Percentiles rank a stretch among this genome's conserved stretches.
Evolutionary conservation across 2,113 vertebrate genomes (phyloP).

Genomic region (Hymenochirus boettgeri): DNA sequence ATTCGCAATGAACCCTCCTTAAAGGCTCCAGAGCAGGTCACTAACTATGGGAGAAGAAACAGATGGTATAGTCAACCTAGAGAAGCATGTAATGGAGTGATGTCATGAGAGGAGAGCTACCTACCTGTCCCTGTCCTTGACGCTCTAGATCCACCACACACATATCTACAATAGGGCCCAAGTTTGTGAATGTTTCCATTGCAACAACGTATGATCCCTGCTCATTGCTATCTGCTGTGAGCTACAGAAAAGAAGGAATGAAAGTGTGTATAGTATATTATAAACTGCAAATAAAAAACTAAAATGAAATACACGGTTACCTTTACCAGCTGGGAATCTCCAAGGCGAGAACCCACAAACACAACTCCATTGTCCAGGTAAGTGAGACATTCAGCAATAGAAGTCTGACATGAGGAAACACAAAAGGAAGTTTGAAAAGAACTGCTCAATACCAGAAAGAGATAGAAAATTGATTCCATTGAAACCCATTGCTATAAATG

Average conservation of each 20-base stretch:
- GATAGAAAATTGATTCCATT: too few species aligned
- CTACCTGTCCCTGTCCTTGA: conserved; percentile 95
- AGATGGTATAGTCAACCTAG: neutral
- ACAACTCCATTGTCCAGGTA: conserved; percentile 96
- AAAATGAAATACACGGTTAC: conserved; percentile 47
- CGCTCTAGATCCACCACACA: conserved; percentile 96
- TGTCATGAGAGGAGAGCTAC: neutral
- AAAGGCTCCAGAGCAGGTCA: conserved; percentile 95
- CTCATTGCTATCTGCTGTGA: conserved; percentile 96
- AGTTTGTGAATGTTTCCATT: conserved; percentile 98
- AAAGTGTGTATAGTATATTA: neutral
- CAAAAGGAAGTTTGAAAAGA: neutral
- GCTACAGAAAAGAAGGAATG: conserved; percentile 53
- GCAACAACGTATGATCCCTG: conserved; percentile 93
- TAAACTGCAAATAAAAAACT: too few species aligned
- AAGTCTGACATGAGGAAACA: conserved; percentile 68
- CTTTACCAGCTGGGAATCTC: conserved; percentile 97
- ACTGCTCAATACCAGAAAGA: too few species aligned
- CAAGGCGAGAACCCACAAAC: conserved; percentile 92
- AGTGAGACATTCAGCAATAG: conserved; percentile 93
- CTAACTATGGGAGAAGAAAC: conserved; percentile 64
- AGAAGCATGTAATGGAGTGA: neutral
- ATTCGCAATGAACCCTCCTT: conserved; percentile 95
- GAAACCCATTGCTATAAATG: too few species aligned
- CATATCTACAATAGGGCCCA: conserved; percentile 97